Percentiles rank a stretch among this genome's conserved stretches.
phyloP scores from a whole-genome alignment of 2,888 invertebrate species.

The Agonopterix alstromeriana region DNA sequence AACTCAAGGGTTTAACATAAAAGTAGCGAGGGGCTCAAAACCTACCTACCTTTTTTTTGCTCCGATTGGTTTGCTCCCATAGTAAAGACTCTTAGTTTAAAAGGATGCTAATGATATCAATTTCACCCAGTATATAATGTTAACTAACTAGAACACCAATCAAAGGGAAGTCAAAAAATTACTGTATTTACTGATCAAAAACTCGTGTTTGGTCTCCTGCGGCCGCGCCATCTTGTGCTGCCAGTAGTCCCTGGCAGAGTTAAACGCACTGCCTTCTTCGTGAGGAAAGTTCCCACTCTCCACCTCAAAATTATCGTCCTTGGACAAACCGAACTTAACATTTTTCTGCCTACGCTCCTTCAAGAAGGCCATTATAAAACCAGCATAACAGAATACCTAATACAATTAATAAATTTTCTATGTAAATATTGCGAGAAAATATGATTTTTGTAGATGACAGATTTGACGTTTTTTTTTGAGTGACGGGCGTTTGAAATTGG shows the following conservation, averaged over 20 bases:
- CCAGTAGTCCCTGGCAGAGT: slow-evolving; percentile 56
- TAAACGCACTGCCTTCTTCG: slow-evolving; percentile 40
- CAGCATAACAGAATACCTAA: slow-evolving; percentile 21
- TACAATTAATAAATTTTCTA: slow-evolving; percentile 24
- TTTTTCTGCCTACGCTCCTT: slow-evolving; percentile 51
- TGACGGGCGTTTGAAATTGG: not conserved
- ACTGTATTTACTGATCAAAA: slow-evolving; percentile 24
- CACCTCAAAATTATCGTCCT: slow-evolving; percentile 48
- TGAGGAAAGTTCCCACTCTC: slow-evolving; percentile 23
- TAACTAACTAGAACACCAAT: not conserved
- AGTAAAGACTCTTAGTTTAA: too few species aligned
- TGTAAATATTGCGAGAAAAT: slow-evolving; percentile 32
- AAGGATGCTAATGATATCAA: too few species aligned
- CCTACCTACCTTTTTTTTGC: too few species aligned
- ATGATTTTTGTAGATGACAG: slow-evolving; percentile 18
- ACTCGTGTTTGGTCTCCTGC: slow-evolving; percentile 24
- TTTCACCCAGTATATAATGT: too few species aligned
- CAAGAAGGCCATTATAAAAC: slow-evolving; percentile 27
- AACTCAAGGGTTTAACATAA: too few species aligned
- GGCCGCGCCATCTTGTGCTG: slow-evolving; percentile 33
- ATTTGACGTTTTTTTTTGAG: slow-evolving; percentile 10
- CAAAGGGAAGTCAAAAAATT: not conserved
- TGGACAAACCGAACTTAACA: slow-evolving; percentile 54
- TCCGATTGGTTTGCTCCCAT: too few species aligned
- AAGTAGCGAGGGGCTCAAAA: too few species aligned